These are phyloP conservation scores for Copidosoma floridanum DNA, from an alignment of 1,140 invertebrate species.

Conservation along the genomic window DNA sequence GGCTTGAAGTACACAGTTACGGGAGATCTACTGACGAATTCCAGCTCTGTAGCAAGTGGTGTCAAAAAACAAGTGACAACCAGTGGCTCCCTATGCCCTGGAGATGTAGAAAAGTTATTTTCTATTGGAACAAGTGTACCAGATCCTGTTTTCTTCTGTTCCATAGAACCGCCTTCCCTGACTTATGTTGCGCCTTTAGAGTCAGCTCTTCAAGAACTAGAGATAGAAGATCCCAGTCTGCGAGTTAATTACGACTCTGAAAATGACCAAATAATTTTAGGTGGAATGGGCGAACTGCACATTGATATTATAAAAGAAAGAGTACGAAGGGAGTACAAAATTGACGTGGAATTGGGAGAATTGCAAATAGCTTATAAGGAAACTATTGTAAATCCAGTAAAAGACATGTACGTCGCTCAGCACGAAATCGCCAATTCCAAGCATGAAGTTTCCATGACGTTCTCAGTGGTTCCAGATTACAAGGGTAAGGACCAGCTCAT, in stretches of 20 bases:
- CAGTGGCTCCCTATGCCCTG: conserved; percentile 29
- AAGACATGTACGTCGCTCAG: conserved; percentile 61
- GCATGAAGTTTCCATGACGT: conserved; percentile 60
- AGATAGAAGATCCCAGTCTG: conserved; percentile 93
- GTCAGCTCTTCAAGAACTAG: conserved; percentile 77
- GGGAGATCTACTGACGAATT: conserved; percentile 81
- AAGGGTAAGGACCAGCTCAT: conserved; percentile 49
- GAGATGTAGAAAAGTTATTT: conserved; percentile 53
- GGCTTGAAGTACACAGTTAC: conserved; percentile 81
- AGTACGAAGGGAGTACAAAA: conserved; percentile 83
- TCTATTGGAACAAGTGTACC: conserved; percentile 69
- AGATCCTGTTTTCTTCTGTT: conserved; percentile 96
- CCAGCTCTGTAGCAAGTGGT: conserved; percentile 54
- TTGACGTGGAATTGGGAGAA: conserved; percentile 89
- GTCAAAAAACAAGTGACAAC: conserved; percentile 61
- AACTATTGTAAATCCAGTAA: conserved; percentile 59
- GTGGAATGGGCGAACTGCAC: conserved; percentile 96
- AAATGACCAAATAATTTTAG: conserved; percentile 82
- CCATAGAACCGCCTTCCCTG: conserved; percentile 87
- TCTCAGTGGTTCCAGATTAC: conserved; percentile 60
- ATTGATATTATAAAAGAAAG: conserved; percentile 91
- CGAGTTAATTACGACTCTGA: conserved; percentile 71
- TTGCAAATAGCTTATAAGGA: conserved; percentile 95
- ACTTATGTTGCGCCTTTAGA: conserved; percentile 77
- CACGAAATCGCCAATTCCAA: conserved; percentile 66